phyloP scores from a whole-genome alignment of 2,113 vertebrate species.

The Leucopsar rothschildi region DNA sequence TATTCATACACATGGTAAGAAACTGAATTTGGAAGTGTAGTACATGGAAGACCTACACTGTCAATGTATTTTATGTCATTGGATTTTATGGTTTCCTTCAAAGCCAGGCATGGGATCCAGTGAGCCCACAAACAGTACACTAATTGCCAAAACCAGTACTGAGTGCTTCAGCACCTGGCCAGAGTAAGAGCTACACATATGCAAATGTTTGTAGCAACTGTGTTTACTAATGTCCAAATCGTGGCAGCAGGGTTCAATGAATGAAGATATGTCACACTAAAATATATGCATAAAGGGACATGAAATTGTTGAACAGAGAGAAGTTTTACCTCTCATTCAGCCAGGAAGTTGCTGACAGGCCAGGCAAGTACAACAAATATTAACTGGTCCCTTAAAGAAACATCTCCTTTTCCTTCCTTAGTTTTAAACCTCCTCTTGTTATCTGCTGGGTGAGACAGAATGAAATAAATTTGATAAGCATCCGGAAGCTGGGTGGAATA shows the following conservation, averaged over 20 bases:
- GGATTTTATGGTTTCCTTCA: neutral
- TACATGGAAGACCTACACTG: neutral
- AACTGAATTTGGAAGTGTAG: neutral
- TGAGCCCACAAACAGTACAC: neutral
- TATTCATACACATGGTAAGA: neutral
- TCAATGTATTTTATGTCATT: neutral
- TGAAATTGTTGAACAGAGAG: neutral
- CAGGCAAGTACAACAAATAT: neutral
- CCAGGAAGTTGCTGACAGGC: neutral
- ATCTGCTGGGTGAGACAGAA: neutral
- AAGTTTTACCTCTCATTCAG: neutral
- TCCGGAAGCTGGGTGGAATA: neutral
- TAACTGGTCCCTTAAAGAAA: neutral
- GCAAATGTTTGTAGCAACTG: neutral
- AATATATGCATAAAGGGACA: neutral
- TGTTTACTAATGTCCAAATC: neutral
- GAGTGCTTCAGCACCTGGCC: neutral
- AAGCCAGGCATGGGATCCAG: neutral
- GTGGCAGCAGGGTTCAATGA: neutral
- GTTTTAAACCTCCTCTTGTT: neutral
- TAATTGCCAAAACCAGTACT: neutral
- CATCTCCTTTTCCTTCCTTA: neutral
- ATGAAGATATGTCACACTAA: neutral
- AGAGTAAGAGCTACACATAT: neutral
- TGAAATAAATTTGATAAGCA: neutral